Conservation (phyloP, 1,140 invertebrate species). For the Lasioglossum baleicum region DNA sequence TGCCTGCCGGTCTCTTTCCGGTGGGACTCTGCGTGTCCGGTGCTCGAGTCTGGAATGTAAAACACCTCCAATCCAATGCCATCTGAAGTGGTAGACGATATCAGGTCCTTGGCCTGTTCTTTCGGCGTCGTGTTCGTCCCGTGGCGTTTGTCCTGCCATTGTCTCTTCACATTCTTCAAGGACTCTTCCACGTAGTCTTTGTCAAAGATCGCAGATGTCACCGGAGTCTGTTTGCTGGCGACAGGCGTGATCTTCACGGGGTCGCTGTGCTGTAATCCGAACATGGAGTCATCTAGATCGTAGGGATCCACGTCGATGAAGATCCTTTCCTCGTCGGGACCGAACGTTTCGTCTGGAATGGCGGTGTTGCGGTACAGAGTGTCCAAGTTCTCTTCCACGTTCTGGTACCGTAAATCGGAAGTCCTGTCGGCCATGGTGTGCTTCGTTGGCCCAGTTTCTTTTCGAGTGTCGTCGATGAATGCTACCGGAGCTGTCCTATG, state of each 20-base stretch:
- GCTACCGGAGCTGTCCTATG: constrained; percentile 62
- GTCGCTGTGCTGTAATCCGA: constrained; percentile 55
- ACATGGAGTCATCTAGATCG: constrained; percentile 66
- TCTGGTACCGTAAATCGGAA: constrained; percentile 61
- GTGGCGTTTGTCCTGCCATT: constrained; percentile 39
- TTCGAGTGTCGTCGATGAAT: constrained; percentile 37
- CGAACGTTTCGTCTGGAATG: constrained; percentile 74
- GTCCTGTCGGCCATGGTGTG: constrained; percentile 48
- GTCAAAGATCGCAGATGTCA: constrained; percentile 6
- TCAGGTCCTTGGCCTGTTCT: constrained; percentile 55
- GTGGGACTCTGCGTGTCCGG: constrained; percentile 2
- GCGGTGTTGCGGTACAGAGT: constrained; percentile 69
- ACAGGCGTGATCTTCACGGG: constrained; percentile 22
- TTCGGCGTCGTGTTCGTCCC: constrained; percentile 40
- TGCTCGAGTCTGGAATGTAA: constrained; percentile 45
- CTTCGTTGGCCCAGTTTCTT: constrained; percentile 44
- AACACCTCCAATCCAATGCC: constrained; percentile 36
- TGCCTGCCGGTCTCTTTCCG: neutral
- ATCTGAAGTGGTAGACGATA: constrained; percentile 53
- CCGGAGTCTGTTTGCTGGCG: neutral
- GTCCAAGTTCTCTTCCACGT: constrained; percentile 64
- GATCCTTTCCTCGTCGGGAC: constrained; percentile 76
- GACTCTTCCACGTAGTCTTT: constrained; percentile 64
- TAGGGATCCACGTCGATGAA: constrained; percentile 77
- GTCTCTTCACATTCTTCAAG: constrained; percentile 62